phyloP scores from a whole-genome alignment of 2,113 vertebrate species.

The Hemiscyllium ocellatum region DNA sequence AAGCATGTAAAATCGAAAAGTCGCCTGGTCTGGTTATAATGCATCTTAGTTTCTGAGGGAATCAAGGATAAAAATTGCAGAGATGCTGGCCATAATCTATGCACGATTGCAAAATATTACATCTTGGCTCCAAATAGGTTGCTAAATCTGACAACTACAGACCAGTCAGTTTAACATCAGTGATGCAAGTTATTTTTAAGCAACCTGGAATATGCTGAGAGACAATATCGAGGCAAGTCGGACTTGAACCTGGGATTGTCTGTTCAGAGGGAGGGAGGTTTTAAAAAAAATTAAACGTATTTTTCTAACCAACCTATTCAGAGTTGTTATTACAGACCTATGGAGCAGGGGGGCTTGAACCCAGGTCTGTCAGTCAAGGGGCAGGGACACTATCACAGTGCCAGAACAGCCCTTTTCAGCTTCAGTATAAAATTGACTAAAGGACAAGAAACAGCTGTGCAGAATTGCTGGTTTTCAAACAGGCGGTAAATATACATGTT shows the following conservation, averaged over 20 bases:
- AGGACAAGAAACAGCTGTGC: neutral
- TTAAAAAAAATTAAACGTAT: too few species aligned
- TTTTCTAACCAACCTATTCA: too few species aligned
- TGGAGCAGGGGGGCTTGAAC: too few species aligned
- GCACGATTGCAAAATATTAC: neutral
- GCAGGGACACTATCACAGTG: too few species aligned
- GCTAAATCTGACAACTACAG: neutral
- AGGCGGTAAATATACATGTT: neutral
- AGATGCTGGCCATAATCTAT: neutral
- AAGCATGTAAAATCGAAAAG: too few species aligned
- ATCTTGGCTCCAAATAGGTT: neutral
- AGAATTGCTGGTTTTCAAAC: neutral
- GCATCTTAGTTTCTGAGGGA: neutral
- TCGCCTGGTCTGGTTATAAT: too few species aligned
- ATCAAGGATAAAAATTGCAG: neutral
- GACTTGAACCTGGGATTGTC: too few species aligned
- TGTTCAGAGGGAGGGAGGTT: too few species aligned
- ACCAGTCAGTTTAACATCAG: neutral
- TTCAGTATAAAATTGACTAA: neutral
- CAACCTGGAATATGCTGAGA: too few species aligned
- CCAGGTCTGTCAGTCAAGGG: too few species aligned
- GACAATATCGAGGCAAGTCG: too few species aligned
- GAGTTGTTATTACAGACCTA: too few species aligned
- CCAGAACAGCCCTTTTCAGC: neutral
- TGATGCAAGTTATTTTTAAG: neutral